phyloP scores from a whole-genome alignment of 1,140 invertebrate genomes.

The Epicauta chinensis region DNA sequence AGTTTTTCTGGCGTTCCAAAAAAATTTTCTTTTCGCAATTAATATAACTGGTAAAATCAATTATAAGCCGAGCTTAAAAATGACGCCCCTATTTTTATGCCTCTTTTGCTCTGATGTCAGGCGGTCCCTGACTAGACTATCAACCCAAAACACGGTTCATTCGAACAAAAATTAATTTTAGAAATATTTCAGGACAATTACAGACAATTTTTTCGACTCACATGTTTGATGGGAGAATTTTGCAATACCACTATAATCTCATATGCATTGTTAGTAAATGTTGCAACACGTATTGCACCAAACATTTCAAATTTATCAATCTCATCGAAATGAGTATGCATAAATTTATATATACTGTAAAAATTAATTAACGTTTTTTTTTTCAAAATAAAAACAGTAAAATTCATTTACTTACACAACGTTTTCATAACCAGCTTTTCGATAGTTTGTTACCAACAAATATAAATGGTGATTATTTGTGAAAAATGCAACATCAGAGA shows the following conservation, averaged over 20 bases:
- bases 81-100: too few species aligned
- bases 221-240: neutral
- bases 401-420: slow-evolving; percentile 7
- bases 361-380: slow-evolving; percentile 9
- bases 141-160: too few species aligned
- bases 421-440: neutral
- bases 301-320: slow-evolving; percentile 11
- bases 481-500: slow-evolving; percentile 21
- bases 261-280: slow-evolving; percentile 13
- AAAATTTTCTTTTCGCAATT: too few species aligned
- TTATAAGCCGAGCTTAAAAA: too few species aligned
- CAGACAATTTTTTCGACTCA: neutral
- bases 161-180: too few species aligned
- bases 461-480: slow-evolving; percentile 20
- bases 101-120: too few species aligned
- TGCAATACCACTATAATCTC: slow-evolving; percentile 25
- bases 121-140: too few species aligned
- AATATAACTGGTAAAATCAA: too few species aligned
- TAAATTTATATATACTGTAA: slow-evolving; percentile 28
- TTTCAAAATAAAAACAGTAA: too few species aligned
- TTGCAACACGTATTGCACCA: slow-evolving; percentile 7
- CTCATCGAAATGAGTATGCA: slow-evolving; percentile 28
- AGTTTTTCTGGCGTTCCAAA: too few species aligned
- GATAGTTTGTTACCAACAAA: slow-evolving; percentile 15
- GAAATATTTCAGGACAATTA: neutral